Percentiles rank a stretch among this genome's conserved stretches.
These are phyloP conservation scores for Pelobates fuscus DNA, from an alignment of 2,113 vertebrate genomes.

Conservation along the genomic window DNA sequence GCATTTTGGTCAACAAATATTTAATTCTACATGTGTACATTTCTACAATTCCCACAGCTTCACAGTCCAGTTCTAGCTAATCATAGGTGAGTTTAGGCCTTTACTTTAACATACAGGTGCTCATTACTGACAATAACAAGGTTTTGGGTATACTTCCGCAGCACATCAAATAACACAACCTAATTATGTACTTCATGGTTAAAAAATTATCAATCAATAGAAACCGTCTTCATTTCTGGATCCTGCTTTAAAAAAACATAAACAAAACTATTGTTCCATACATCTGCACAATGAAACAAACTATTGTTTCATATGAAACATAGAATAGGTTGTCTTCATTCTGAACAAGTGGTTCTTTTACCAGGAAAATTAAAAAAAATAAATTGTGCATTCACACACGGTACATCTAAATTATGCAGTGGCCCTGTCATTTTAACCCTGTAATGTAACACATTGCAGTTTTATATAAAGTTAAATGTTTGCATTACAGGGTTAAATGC, in stretches of 20 bases:
- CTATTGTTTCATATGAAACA: neutral
- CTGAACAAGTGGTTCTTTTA: neutral
- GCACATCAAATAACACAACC: neutral
- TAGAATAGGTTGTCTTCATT: neutral
- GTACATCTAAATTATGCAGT: too few species aligned
- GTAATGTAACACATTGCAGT: too few species aligned
- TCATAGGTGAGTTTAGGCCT: neutral
- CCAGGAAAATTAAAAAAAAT: neutral
- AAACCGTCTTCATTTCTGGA: neutral
- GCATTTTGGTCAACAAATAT: too few species aligned
- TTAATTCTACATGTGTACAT: too few species aligned
- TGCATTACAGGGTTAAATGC: too few species aligned
- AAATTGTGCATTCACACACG: too few species aligned
- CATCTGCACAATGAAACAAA: too few species aligned
- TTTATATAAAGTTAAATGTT: too few species aligned
- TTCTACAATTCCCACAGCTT: too few species aligned
- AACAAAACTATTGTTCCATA: neutral
- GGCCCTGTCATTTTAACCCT: too few species aligned
- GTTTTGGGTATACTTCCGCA: neutral
- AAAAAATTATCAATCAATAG: neutral
- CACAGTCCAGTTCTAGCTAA: too few species aligned
- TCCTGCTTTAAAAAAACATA: neutral
- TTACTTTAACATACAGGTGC: neutral
- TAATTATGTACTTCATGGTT: neutral
- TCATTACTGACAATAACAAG: neutral